Conservation (phyloP, 2,113 vertebrate species). For the Pygoscelis adeliae region DNA sequence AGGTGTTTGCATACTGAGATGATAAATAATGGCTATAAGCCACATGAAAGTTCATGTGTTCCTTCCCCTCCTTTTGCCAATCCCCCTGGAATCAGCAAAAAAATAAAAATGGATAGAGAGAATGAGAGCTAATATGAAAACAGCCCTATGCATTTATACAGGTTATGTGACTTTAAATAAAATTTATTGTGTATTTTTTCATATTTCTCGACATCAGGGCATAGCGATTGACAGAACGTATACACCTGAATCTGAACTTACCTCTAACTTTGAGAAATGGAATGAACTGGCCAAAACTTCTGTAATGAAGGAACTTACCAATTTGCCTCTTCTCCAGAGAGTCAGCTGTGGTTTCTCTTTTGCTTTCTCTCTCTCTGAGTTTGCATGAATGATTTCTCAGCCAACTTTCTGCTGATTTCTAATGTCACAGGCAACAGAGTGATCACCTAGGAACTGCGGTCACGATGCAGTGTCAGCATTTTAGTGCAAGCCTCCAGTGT, state of each 20-base stretch:
- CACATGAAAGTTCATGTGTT: not conserved
- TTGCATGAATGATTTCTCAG: constrained; percentile 29
- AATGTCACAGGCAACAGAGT: constrained; percentile 23
- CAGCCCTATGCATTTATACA: not conserved
- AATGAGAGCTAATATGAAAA: not conserved
- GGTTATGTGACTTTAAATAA: not conserved
- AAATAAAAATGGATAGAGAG: not conserved
- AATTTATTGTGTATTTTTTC: not conserved
- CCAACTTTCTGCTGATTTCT: constrained; percentile 43
- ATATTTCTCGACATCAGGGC: not conserved
- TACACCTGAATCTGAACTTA: not conserved
- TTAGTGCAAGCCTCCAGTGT: not conserved
- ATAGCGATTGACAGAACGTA: rapidly evolving
- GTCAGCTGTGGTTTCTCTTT: not conserved
- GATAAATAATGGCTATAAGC: not conserved
- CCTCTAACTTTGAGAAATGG: not conserved
- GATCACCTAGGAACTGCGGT: constrained; percentile 49
- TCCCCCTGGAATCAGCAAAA: not conserved
- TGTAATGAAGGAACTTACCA: not conserved
- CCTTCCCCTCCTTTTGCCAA: not conserved
- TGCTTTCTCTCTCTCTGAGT: not conserved
- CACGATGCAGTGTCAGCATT: constrained; percentile 44
- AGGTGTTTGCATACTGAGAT: not conserved
- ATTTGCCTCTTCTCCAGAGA: not conserved
- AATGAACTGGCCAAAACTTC: not conserved